A percentile compares a stretch with the other conserved stretches of the same genome.
Evolutionary conservation across 1,140 invertebrate genomes (phyloP).

Genomic region (Odontomachus brunneus): DNA sequence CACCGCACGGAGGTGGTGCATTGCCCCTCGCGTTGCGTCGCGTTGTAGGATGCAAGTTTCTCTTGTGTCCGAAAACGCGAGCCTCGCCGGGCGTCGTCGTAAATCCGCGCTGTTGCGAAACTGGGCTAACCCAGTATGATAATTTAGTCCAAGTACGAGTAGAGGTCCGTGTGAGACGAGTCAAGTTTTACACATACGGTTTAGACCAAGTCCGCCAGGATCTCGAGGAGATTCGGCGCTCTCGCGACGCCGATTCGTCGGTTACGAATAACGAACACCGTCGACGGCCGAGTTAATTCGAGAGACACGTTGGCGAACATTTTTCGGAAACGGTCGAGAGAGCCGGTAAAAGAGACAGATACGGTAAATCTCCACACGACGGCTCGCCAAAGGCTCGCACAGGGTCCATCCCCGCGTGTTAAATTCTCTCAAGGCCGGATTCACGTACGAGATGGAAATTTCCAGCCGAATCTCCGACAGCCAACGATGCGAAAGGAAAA

Average conservation of each 20-base stretch:
- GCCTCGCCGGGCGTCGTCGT: conserved; percentile 34
- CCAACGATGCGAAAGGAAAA: background rate
- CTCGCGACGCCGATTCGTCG: too few species aligned
- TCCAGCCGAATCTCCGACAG: background rate
- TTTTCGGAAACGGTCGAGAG: background rate
- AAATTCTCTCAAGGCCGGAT: conserved; percentile 5
- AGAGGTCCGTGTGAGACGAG: too few species aligned
- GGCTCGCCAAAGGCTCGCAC: background rate
- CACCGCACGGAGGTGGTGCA: conserved; percentile 1
- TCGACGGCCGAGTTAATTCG: too few species aligned
- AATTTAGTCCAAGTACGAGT: too few species aligned
- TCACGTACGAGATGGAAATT: conserved; percentile 15
- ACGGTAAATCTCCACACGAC: background rate
- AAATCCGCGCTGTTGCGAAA: conserved; percentile 58
- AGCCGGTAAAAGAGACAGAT: background rate
- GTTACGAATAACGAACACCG: too few species aligned
- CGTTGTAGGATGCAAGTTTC: conserved; percentile 20
- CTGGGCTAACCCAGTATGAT: background rate
- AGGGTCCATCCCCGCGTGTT: background rate
- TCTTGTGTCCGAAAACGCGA: conserved; percentile 38
- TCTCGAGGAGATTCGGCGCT: too few species aligned
- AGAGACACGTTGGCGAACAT: too few species aligned
- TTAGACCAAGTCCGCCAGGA: background rate
- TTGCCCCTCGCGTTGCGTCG: background rate
- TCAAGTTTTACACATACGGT: conserved; percentile 36